phyloP scores from a whole-genome alignment of 2,888 invertebrate genomes.

The Luperina testacea region DNA sequence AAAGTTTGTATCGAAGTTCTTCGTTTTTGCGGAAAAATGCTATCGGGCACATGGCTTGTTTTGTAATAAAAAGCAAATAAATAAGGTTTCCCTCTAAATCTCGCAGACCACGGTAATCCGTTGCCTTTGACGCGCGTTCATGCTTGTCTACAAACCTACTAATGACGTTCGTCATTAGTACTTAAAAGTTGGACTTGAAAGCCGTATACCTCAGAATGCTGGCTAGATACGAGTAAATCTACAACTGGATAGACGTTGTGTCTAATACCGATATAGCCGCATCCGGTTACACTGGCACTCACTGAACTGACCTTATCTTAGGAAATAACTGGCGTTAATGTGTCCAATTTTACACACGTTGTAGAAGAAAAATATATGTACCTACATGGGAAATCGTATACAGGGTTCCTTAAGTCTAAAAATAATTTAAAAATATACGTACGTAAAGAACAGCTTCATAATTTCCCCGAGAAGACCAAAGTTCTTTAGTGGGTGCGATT shows the following conservation, averaged over 20 bases:
- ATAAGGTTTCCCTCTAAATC: not conserved
- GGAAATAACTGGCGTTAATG: slow-evolving; percentile 14
- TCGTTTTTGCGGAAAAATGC: not conserved
- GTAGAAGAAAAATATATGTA: not conserved
- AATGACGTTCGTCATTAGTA: not conserved
- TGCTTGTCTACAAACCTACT: not conserved
- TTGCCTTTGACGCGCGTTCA: not conserved
- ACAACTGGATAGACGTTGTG: slow-evolving; percentile 24
- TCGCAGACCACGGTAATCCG: not conserved
- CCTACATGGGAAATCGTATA: not conserved
- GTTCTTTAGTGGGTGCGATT: slow-evolving; percentile 93
- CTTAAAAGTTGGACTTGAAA: slow-evolving; percentile 5
- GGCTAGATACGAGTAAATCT: slow-evolving; percentile 18
- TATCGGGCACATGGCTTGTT: not conserved
- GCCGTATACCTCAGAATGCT: slow-evolving; percentile 22
- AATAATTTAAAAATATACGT: slow-evolving; percentile 76
- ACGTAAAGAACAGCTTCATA: slow-evolving; percentile 95
- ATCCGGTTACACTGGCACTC: slow-evolving; percentile 42
- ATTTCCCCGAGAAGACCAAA: slow-evolving; percentile 96
- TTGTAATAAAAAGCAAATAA: not conserved
- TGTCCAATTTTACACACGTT: slow-evolving; percentile 2
- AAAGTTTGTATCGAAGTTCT: not conserved
- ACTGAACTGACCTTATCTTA: slow-evolving; percentile 29
- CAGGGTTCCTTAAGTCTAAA: not conserved
- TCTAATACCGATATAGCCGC: slow-evolving; percentile 35